Conservation (phyloP, 1,140 invertebrate species). For the Ptiloglossa arizonensis region DNA sequence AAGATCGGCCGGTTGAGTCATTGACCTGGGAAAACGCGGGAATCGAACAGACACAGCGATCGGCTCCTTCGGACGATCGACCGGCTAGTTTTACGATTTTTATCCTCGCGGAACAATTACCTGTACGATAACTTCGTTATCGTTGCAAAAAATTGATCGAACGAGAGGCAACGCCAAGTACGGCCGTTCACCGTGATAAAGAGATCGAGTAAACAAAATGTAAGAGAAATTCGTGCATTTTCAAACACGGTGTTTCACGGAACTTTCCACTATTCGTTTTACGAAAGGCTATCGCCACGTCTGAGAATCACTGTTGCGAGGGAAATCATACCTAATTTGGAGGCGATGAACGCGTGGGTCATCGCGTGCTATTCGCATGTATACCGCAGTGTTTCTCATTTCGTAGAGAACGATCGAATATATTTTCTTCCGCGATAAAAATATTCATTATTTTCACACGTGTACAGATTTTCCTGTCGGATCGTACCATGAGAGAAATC, state of each 20-base stretch:
- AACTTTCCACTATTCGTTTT: constrained; percentile 23
- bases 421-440: not conserved
- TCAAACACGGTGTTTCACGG: not conserved
- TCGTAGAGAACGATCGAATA: not conserved
- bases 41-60: constrained; percentile 51
- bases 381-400: constrained; percentile 69
- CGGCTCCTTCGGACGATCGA: constrained; percentile 30
- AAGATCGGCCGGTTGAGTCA: constrained; percentile 69
- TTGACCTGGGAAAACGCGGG: constrained; percentile 71
- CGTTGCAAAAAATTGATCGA: not conserved
- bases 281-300: not conserved
- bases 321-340: constrained; percentile 78
- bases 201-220: not conserved
- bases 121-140: not conserved
- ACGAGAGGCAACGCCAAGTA: not conserved
- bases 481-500: too few species aligned
- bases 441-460: not conserved
- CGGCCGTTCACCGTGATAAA: too few species aligned
- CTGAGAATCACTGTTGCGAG: constrained; percentile 71
- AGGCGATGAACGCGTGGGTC: constrained; percentile 66
- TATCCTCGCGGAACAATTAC: not conserved
- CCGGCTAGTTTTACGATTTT: not conserved
- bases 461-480: not conserved
- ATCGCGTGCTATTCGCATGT: constrained; percentile 70
- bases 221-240: not conserved